These are phyloP conservation scores for Gyps fulvus DNA, from an alignment of 2,113 vertebrate species.

Conservation along the genomic window DNA sequence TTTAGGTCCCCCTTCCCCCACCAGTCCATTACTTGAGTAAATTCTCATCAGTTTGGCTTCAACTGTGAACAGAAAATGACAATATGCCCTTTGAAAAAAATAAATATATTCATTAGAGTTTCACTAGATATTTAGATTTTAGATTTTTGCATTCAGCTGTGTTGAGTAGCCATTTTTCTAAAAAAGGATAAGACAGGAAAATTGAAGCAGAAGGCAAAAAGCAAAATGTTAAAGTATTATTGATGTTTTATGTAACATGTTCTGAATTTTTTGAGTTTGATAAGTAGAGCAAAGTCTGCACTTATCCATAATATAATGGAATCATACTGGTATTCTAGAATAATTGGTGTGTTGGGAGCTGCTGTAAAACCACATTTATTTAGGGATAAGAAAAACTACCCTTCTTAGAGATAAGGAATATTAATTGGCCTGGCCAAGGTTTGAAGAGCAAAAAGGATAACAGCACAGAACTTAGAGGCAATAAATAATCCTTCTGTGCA, in stretches of 20 bases:
- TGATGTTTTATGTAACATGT: not conserved
- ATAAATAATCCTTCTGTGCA: not conserved
- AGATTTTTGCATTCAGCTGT: not conserved
- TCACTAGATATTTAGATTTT: not conserved
- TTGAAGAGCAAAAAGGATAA: slow-evolving; percentile 12
- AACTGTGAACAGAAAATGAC: not conserved
- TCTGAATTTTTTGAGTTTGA: not conserved
- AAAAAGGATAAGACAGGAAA: not conserved
- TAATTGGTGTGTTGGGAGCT: slow-evolving; percentile 23
- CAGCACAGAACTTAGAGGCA: not conserved
- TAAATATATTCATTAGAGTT: not conserved
- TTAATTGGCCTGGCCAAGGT: slow-evolving; percentile 33
- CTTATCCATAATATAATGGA: not conserved
- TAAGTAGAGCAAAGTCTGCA: not conserved
- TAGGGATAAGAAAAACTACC: not conserved
- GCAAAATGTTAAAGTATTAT: not conserved
- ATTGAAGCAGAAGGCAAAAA: not conserved
- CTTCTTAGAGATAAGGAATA: slow-evolving; percentile 24
- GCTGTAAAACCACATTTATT: slow-evolving; percentile 9
- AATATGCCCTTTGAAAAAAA: not conserved
- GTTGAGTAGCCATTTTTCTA: not conserved
- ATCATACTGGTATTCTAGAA: not conserved
- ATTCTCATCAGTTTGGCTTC: not conserved
- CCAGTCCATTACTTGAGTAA: not conserved
- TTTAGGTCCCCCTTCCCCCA: not conserved